Conservation (phyloP, 2,797 vertebrate species). For the Sebastes reedi region DNA sequence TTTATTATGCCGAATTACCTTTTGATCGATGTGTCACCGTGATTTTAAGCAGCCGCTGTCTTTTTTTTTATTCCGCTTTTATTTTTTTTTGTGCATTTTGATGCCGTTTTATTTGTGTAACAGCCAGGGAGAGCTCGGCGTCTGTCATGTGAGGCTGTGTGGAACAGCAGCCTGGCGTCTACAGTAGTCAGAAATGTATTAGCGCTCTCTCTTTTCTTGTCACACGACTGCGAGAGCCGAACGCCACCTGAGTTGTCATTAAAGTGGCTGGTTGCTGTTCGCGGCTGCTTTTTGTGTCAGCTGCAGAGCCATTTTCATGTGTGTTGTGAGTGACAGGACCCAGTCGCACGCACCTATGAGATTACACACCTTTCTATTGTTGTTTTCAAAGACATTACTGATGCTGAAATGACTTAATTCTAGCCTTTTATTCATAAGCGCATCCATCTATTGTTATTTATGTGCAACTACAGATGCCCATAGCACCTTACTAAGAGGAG, state of each 20-base stretch:
- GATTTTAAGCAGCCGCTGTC: slow-evolving; percentile 12
- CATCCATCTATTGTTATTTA: slow-evolving; percentile 9
- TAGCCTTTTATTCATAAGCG: slow-evolving; percentile 17
- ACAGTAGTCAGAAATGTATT: slow-evolving; percentile 50
- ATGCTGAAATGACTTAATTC: slow-evolving; percentile 28
- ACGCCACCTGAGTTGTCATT: slow-evolving; percentile 64
- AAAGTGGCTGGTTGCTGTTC: slow-evolving; percentile 49
- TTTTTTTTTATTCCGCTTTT: slow-evolving; percentile 17
- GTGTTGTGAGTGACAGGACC: slow-evolving; percentile 40
- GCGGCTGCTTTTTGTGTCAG: slow-evolving; percentile 8
- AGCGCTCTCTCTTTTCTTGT: slow-evolving; percentile 21
- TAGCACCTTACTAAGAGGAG: slow-evolving; percentile 21
- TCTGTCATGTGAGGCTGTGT: slow-evolving; percentile 52
- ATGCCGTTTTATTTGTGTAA: slow-evolving; percentile 40
- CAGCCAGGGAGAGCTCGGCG: slow-evolving; percentile 27
- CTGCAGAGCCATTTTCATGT: slow-evolving; percentile 29
- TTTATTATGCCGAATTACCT: slow-evolving; percentile 52
- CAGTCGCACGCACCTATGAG: slow-evolving; percentile 7
- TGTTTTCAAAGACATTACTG: slow-evolving; percentile 22
- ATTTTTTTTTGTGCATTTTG: slow-evolving; percentile 19
- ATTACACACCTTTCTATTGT: slow-evolving; percentile 5
- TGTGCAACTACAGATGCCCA: slow-evolving; percentile 11
- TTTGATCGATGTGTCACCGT: slow-evolving; percentile 32
- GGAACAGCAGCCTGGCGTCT: slow-evolving; percentile 53
- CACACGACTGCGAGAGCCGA: slow-evolving; percentile 39